phyloP scores from a whole-genome alignment of 2,113 vertebrate species.

The Labrus mixtus region DNA sequence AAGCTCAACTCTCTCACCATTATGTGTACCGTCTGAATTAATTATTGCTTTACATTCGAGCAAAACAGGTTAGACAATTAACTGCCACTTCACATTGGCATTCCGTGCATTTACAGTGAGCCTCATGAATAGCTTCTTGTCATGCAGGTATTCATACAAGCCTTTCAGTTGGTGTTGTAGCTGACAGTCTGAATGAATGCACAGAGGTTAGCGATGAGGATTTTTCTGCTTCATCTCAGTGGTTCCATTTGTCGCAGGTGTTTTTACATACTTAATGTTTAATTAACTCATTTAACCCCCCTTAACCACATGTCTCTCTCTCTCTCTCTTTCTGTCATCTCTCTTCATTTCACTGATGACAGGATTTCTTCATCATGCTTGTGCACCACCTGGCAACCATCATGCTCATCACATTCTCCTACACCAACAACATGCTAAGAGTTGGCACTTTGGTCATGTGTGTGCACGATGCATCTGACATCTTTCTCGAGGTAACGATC shows the following conservation, averaged over 20 bases:
- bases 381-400: constrained; percentile 90
- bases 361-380: constrained; percentile 94
- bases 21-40: too few relatives aligned
- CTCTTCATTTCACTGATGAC: constrained; percentile 32
- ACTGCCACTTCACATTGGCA: not conserved
- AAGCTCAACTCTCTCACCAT: not conserved
- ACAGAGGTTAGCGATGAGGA: not conserved
- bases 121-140: not conserved
- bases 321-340: constrained; percentile 4
- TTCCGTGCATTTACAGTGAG: not conserved
- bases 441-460: constrained; percentile 90
- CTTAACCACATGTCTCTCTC: not conserved
- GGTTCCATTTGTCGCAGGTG: not conserved
- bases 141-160: not conserved
- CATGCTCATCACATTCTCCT: constrained; percentile 90
- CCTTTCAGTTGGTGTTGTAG: not conserved
- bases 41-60: not conserved
- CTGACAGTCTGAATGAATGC: not conserved
- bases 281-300: not conserved
- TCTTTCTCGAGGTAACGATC: constrained; percentile 90
- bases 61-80: constrained; percentile 30
- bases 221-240: not conserved
- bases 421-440: constrained; percentile 92
- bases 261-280: not conserved
- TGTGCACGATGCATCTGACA: constrained; percentile 90